phyloP scores from a whole-genome alignment of 1,140 invertebrate genomes.

The Bombus impatiens region DNA sequence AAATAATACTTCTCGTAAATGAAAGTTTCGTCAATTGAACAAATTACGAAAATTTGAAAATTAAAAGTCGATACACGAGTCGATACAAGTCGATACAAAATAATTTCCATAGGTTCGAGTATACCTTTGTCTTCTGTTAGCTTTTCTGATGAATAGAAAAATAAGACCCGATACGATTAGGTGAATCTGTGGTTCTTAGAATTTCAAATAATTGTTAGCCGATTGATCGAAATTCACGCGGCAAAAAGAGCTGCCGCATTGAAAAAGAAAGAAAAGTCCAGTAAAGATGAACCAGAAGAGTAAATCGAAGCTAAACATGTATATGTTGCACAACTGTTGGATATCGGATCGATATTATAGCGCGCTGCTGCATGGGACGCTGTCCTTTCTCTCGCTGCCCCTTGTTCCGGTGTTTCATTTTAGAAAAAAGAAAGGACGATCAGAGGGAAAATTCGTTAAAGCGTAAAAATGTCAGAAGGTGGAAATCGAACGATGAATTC shows the following conservation, averaged over 20 bases:
- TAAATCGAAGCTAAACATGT: constrained; percentile 17
- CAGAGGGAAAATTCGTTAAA: not conserved
- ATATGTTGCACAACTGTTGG: constrained; percentile 18
- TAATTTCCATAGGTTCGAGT: not conserved
- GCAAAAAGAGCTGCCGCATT: not conserved
- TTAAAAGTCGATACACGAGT: too few species aligned
- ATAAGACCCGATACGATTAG: not conserved
- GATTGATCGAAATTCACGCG: constrained; percentile 24
- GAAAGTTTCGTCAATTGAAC: too few species aligned
- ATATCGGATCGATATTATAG: constrained; percentile 46
- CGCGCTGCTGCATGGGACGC: not conserved
- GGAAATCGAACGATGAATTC: not conserved
- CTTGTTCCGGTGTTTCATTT: not conserved
- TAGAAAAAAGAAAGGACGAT: not conserved
- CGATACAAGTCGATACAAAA: too few species aligned
- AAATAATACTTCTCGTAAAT: too few species aligned
- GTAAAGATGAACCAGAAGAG: not conserved
- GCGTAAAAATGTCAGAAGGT: not conserved
- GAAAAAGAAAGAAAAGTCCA: too few species aligned
- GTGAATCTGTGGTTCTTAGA: not conserved
- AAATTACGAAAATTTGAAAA: too few species aligned
- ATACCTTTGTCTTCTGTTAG: not conserved
- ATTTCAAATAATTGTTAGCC: not conserved
- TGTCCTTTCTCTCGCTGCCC: not conserved
- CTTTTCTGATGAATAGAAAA: not conserved